Conservation (phyloP, 2,113 vertebrate species). For the Takifugu bimaculatus region DNA sequence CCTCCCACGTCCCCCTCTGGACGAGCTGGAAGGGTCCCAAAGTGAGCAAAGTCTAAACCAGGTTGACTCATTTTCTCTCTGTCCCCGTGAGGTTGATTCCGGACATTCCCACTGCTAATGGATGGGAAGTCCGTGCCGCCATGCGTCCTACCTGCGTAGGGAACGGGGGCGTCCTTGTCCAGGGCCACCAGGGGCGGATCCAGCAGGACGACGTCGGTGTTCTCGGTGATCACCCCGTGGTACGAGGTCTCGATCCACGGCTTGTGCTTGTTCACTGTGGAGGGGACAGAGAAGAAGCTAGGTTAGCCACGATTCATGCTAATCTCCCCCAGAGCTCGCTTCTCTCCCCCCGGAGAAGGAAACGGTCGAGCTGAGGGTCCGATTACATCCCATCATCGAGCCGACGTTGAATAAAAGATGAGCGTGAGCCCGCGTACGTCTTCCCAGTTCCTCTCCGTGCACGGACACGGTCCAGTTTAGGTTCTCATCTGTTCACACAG, state of each 20-base stretch:
- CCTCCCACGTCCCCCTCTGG: slow-evolving; percentile 53
- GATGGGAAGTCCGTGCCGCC: slow-evolving; percentile 23
- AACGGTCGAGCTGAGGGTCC: no score
- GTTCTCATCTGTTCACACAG: background rate
- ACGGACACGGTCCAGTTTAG: no score
- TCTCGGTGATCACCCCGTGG: slow-evolving; percentile 94
- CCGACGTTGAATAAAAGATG: no score
- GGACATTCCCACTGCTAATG: slow-evolving; percentile 36
- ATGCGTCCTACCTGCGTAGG: slow-evolving; percentile 86
- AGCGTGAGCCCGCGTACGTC: no score
- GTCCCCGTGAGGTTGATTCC: slow-evolving; percentile 41
- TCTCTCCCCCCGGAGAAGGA: no score
- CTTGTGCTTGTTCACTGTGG: slow-evolving; percentile 94
- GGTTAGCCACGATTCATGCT: no score
- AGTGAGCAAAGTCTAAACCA: slow-evolving; percentile 61
- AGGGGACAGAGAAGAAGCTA: slow-evolving; percentile 3
- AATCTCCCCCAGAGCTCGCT: no score
- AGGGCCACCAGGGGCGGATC: slow-evolving; percentile 94
- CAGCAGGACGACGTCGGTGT: slow-evolving; percentile 89
- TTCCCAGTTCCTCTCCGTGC: no score
- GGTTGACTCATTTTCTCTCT: slow-evolving; percentile 35
- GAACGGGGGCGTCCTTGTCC: slow-evolving; percentile 94
- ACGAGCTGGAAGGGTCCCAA: slow-evolving; percentile 61
- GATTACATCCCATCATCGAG: no score
- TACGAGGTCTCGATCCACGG: slow-evolving; percentile 98